Conservation (phyloP, 2,797 vertebrate genomes). For the Lutjanus campechanus region DNA sequence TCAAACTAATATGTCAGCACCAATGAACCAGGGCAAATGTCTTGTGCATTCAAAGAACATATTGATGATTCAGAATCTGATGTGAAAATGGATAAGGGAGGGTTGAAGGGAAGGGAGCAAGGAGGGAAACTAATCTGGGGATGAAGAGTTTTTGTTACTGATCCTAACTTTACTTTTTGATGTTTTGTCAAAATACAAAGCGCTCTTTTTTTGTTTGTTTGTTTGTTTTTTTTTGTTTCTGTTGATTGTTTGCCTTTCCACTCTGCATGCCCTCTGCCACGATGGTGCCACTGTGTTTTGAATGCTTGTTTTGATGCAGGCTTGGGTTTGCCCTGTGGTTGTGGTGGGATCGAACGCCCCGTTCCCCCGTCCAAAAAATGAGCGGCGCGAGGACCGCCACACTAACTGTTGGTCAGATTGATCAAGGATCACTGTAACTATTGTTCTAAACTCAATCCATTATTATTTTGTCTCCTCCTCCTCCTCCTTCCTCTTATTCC, state of each 20-base stretch:
- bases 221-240: slow-evolving; percentile 6
- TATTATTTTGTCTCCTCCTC: slow-evolving; percentile 17
- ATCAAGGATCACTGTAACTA: slow-evolving; percentile 73
- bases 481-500: slow-evolving; percentile 3
- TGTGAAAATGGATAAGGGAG: not conserved
- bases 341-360: slow-evolving; percentile 79
- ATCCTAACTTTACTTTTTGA: not conserved
- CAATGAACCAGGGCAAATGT: not conserved
- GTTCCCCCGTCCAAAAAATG: slow-evolving; percentile 75
- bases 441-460: slow-evolving; percentile 41
- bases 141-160: not conserved
- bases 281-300: slow-evolving; percentile 66
- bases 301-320: slow-evolving; percentile 86
- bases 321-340: slow-evolving; percentile 82
- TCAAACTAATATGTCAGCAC: not conserved
- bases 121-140: not conserved
- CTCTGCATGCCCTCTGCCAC: slow-evolving; percentile 48
- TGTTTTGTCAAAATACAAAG: slow-evolving; percentile 9
- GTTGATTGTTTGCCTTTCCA: slow-evolving; percentile 27
- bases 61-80: not conserved
- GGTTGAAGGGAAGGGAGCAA: not conserved
- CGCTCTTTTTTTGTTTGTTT: not conserved
- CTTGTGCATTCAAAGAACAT: not conserved
- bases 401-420: slow-evolving; percentile 72
- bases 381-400: slow-evolving; percentile 62